A percentile compares a stretch with the other conserved stretches of the same genome.
Evolutionary conservation across 2,888 invertebrate genomes (phyloP).

Genomic region (Diarsia rubi): DNA sequence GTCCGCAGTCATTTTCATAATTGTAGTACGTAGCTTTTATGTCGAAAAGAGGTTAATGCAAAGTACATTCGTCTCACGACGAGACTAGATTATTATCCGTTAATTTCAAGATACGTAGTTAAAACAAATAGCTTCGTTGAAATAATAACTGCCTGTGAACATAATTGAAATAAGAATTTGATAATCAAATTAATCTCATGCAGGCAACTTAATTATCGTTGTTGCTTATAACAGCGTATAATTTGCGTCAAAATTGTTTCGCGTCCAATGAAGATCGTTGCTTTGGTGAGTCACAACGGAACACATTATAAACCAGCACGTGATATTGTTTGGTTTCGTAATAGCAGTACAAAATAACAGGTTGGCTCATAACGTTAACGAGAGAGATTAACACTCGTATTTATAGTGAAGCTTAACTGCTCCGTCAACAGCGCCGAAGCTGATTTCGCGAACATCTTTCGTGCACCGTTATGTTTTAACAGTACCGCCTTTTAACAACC

Average conservation of each 20-base stretch:
- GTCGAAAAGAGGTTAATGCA: conserved; percentile 63
- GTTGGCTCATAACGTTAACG: conserved; percentile 83
- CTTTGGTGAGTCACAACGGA: conserved; percentile 78
- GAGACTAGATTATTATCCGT: conserved; percentile 63
- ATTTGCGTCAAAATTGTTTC: conserved; percentile 89
- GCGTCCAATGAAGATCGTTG: conserved; percentile 85
- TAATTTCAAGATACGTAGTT: conserved; percentile 69
- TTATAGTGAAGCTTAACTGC: conserved; percentile 67
- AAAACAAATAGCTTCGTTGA: conserved; percentile 81
- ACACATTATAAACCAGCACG: conserved; percentile 77
- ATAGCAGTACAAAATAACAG: conserved; percentile 85
- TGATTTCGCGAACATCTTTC: conserved; percentile 60
- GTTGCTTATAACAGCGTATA: conserved; percentile 86
- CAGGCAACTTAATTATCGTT: conserved; percentile 87
- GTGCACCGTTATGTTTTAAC: conserved; percentile 64
- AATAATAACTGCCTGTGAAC: conserved; percentile 83
- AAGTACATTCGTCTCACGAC: conserved; percentile 61
- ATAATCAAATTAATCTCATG: conserved; percentile 88
- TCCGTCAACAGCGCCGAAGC: conserved; percentile 49
- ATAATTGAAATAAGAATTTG: conserved; percentile 88
- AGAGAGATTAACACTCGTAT: conserved; percentile 80
- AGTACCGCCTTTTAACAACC: conserved; percentile 58
- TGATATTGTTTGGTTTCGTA: conserved; percentile 88
- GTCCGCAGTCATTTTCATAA: conserved; percentile 63
- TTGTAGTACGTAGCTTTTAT: conserved; percentile 61